These are phyloP conservation scores for Mus musculus DNA, from an alignment of 2,113 vertebrate species.

Conservation along the genomic window DNA sequence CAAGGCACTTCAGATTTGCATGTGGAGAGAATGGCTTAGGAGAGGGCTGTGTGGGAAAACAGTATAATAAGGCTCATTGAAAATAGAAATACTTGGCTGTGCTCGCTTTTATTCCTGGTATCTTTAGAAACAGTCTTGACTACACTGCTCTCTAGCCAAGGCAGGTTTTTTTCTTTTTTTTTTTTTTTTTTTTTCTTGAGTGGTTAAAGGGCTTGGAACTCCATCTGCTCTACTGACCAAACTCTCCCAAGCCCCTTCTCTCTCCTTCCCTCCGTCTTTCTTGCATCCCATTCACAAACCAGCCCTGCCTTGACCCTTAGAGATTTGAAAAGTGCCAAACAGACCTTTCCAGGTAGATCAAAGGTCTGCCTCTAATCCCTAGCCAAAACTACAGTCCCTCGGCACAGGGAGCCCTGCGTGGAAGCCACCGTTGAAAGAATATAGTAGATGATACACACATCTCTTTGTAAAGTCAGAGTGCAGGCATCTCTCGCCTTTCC, in stretches of 20 bases:
- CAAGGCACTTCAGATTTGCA: conserved; percentile 56
- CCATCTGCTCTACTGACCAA: conserved; percentile 52
- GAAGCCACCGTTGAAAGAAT: conserved; percentile 3
- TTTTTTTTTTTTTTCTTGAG: neutral
- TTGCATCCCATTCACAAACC: neutral
- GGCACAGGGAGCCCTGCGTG: neutral
- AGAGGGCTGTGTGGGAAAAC: conserved; percentile 52
- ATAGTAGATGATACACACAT: neutral
- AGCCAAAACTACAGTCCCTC: neutral
- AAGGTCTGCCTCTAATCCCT: neutral
- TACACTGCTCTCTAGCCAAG: conserved; percentile 66
- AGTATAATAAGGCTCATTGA: conserved; percentile 61
- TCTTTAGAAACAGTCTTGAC: conserved; percentile 67
- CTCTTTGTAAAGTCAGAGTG: conserved; percentile 27
- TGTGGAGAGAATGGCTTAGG: conserved; percentile 48
- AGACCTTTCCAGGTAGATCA: neutral
- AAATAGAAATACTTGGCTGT: conserved; percentile 72
- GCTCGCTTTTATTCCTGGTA: conserved; percentile 56
- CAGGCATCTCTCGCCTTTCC: conserved; percentile 20
- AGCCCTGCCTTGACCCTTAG: neutral
- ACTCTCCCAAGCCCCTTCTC: neutral
- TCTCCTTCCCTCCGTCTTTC: neutral
- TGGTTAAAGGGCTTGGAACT: conserved; percentile 44
- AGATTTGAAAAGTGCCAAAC: conserved; percentile 34
- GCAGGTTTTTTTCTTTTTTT: neutral